Conservation (phyloP, 2,113 vertebrate genomes). For the Chitala chitala region DNA sequence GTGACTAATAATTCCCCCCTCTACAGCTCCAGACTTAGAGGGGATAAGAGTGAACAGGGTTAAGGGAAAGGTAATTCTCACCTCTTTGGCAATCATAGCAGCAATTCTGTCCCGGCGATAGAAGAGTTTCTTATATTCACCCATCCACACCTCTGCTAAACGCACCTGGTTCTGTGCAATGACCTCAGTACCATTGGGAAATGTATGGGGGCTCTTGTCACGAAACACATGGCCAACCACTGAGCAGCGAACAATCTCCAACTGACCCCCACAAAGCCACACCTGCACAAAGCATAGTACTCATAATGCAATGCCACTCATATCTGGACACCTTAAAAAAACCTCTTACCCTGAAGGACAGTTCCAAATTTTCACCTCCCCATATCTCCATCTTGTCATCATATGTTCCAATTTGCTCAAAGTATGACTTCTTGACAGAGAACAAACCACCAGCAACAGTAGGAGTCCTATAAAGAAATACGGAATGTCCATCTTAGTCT, state of each 20-base stretch:
- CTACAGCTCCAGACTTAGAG: background rate
- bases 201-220: constrained; percentile 71
- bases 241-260: constrained; percentile 80
- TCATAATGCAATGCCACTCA: background rate
- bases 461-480: constrained; percentile 58
- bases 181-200: constrained; percentile 64
- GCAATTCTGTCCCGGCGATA: constrained; percentile 72
- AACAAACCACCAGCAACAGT: constrained; percentile 79
- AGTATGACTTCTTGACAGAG: constrained; percentile 77
- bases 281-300: constrained; percentile 50
- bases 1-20: too few relatives aligned
- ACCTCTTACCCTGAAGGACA: constrained; percentile 79
- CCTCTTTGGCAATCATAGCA: constrained; percentile 64
- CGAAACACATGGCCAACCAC: constrained; percentile 81
- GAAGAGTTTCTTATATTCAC: constrained; percentile 74
- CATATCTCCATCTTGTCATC: constrained; percentile 85
- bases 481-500: too few relatives aligned
- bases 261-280: constrained; percentile 74
- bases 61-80: too few relatives aligned
- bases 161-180: constrained; percentile 73
- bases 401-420: constrained; percentile 76
- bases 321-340: background rate
- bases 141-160: constrained; percentile 85
- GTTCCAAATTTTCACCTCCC: constrained; percentile 83
- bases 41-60: too few relatives aligned